Evolutionary conservation across 2,797 vertebrate genomes (phyloP).

Genomic region (Poliocrania exsul): DNA sequence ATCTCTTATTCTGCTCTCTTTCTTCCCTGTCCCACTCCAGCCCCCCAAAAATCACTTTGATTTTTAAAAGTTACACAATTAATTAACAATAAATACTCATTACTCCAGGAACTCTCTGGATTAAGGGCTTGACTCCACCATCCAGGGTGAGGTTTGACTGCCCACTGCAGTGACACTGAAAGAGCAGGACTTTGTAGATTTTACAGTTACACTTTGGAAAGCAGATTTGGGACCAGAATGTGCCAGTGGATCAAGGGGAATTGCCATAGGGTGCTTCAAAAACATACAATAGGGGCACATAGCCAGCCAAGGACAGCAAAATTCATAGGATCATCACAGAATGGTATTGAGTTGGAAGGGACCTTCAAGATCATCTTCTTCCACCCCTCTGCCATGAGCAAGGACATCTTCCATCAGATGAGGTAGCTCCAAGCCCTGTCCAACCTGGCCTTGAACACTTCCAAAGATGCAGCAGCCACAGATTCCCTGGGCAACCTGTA

Average conservation of each 20-base stretch:
- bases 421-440: not conserved
- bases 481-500: not conserved
- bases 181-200: not conserved
- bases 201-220: not conserved
- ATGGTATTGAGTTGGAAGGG: not conserved
- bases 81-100: not conserved
- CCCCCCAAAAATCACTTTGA: not conserved
- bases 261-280: not conserved
- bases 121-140: not conserved
- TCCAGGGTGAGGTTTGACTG: not conserved
- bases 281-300: rapidly evolving
- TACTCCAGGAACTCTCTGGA: not conserved
- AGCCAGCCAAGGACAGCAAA: not conserved
- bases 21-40: not conserved
- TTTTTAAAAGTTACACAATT: not conserved
- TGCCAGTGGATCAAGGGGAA: not conserved
- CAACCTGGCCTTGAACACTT: not conserved
- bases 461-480: not conserved
- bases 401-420: not conserved
- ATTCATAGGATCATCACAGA: not conserved
- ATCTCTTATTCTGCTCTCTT: not conserved
- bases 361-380: not conserved
- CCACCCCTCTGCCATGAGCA: not conserved
- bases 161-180: not conserved
- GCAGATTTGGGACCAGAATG: not conserved